Conservation (phyloP, 2,888 invertebrate genomes). For the Xestobium rufovillosum region DNA sequence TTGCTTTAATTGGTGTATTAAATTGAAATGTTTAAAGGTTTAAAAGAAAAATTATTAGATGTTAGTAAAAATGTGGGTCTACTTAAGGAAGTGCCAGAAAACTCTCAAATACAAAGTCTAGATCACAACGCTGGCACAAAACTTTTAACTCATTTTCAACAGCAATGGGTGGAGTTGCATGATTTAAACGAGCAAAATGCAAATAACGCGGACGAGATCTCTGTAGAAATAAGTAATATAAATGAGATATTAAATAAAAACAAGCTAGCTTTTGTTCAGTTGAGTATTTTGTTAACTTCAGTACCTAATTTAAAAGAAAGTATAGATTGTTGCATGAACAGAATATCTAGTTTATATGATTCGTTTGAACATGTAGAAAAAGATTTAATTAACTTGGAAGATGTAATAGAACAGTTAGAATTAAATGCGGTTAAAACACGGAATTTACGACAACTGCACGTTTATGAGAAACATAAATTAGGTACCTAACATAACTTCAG, state of each 20-base stretch:
- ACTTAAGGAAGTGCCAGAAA: slow-evolving; percentile 16
- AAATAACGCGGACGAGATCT: slow-evolving; percentile 50
- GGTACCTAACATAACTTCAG: slow-evolving; percentile 1
- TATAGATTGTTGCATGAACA: slow-evolving; percentile 48
- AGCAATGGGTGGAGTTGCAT: slow-evolving; percentile 64
- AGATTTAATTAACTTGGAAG: slow-evolving; percentile 57
- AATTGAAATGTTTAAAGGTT: too few species aligned
- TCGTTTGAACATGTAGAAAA: slow-evolving; percentile 58
- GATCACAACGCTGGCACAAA: slow-evolving; percentile 60
- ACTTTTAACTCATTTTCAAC: slow-evolving; percentile 61
- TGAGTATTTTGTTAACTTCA: too few species aligned
- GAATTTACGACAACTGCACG: not conserved
- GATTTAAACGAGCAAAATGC: slow-evolving; percentile 62
- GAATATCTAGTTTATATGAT: slow-evolving; percentile 49
- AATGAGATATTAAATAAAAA: too few species aligned
- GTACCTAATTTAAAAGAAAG: slow-evolving; percentile 37
- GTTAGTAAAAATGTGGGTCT: slow-evolving; percentile 30
- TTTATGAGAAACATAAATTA: not conserved
- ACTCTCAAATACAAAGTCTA: slow-evolving; percentile 28
- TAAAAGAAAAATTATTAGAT: slow-evolving; percentile 30
- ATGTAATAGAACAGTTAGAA: slow-evolving; percentile 60
- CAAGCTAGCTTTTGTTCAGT: too few species aligned
- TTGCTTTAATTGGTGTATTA: too few species aligned
- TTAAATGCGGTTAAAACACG: slow-evolving; percentile 33
- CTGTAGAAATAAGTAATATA: too few species aligned